Base-by-base conservation (phyloP, 2,797 vertebrate genomes). In the Sphenodon punctatus region DNA sequence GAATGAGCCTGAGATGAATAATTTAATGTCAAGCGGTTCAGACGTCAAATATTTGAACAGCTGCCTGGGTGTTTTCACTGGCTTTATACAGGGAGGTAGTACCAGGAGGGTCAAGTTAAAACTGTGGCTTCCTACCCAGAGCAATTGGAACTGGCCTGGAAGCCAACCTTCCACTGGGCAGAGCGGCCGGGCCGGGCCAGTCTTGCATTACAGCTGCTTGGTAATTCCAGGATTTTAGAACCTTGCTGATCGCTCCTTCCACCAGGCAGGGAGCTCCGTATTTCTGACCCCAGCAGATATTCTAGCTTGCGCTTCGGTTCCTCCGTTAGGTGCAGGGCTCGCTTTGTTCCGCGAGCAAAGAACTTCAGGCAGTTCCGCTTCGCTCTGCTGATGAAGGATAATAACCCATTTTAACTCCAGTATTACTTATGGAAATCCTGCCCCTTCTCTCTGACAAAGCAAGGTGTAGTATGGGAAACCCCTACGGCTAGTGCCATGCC, bases 1-100 rank as follows among this genome's bases (percentile, higher is more conserved):
- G 91, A 93, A 91, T 88, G 93, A 95, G 94, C 82, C 90, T 59
- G 88, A 91, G 89, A 93, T 93, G 95, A 96, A 96, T 96, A 95
- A 96, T 94, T n/a, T 95, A 94, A 95, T 95, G 93, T 94, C 91
- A 94, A 80, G 85, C 90, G 87, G 92, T 96, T 96, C 95, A 96
- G 94, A 96, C 92, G 84, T 94, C 96, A 95, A 96, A 96, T 97
- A 97, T 97, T 96, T 96, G 94, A 96, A 96, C 95, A 96, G 96
- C 96, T 96, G 96, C 41, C 22, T 88, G 75, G 73, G 79, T 93
- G 91, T 95, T 96, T 96, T 96, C 92, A 76, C 93, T 96, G 95
- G 94, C 94, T 94, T 93, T 89, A 75, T 86, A 79, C 88, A 93
- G 92, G 85, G 89, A 93, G 90, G 93, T 94, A 92, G 85, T 87